Evolutionary conservation across 2,888 invertebrate species (phyloP), one percentile per base, ranked within the genome.

Genomic region (Ellobium chinense): DNA sequence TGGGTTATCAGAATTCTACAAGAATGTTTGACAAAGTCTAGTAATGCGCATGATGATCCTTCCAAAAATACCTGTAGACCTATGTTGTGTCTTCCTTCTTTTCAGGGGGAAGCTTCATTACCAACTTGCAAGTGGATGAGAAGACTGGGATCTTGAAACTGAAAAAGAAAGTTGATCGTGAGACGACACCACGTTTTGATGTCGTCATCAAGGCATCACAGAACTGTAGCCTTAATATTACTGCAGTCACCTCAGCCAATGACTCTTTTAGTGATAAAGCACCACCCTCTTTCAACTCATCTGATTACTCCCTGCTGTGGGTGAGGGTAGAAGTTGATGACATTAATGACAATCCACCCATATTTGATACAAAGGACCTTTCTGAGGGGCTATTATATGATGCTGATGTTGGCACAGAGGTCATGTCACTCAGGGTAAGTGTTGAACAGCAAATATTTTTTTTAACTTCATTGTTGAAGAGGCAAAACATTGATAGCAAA

Each of bases 311-410:
- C 18, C 80, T 88, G 54, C 84, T 91, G 29, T 88, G 87, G 88
- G 89, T 89, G 7, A 65, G 85, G 73, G 89, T 92, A 7, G 75
- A 82, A 24, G 96, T 98, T 0, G 93, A 95, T 62, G 98, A 99
- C 90, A 95, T 97, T 1, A 98, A 99, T 90, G 98, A 99, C 90
- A 98, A 98, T 92, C 94, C 97, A 0, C 98, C 99, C 0, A 94
- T 94, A 88, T 98, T 98, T 91, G 93, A 95, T 1, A 95, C 95
- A 82, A 84, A 88, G 85, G 95, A 97, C 82, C 97, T 98, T 90
- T 98, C 98, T 0, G 98, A 98, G 0, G 98, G 98, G 0, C 96
- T 98, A 0, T 97, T 98, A n/a, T 98, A 98, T 0, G 97, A 96
- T 85, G 97, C 97, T 0, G 96, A 97, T 91, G 98, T 97, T 91